A percentile compares a stretch with the other conserved stretches of the same genome.
Conservation (phyloP, 2,888 invertebrate genomes). For the Miltochrista miniata region DNA sequence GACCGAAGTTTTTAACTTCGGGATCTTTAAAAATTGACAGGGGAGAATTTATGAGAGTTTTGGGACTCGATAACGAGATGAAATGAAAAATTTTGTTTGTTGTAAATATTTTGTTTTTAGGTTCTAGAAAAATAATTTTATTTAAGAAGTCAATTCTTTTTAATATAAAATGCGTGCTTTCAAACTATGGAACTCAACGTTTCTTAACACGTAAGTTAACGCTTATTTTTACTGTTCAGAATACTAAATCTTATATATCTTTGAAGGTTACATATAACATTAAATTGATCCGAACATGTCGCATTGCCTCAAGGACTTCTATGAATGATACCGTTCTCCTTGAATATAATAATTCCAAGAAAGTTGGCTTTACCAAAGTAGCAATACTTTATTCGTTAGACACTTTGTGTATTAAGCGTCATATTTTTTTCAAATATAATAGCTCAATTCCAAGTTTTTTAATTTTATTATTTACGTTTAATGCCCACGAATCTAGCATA, state of each 20-base stretch:
- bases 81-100: constrained; percentile 31
- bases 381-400: background rate
- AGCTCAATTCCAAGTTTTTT: no score
- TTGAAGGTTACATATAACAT: background rate
- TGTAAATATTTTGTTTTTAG: constrained; percentile 34
- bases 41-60: constrained; percentile 55
- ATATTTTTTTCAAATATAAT: background rate
- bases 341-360: constrained; percentile 1
- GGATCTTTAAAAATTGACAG: constrained; percentile 62
- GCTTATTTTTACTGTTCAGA: background rate
- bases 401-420: no score
- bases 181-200: no score
- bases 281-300: constrained; percentile 2
- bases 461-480: background rate
- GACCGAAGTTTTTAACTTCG: constrained; percentile 53
- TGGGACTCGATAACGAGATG: constrained; percentile 41
- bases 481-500: constrained; percentile 4
- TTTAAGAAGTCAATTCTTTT: no score
- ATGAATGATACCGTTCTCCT: constrained; percentile 2
- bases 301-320: constrained; percentile 8
- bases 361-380: background rate
- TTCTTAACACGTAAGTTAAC: no score
- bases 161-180: no score
- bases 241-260: background rate
- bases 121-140: no score